Percentiles rank a stretch among this genome's conserved stretches.
Conservation (phyloP, 2,113 vertebrate species). For the Amblyopsis rosae region DNA sequence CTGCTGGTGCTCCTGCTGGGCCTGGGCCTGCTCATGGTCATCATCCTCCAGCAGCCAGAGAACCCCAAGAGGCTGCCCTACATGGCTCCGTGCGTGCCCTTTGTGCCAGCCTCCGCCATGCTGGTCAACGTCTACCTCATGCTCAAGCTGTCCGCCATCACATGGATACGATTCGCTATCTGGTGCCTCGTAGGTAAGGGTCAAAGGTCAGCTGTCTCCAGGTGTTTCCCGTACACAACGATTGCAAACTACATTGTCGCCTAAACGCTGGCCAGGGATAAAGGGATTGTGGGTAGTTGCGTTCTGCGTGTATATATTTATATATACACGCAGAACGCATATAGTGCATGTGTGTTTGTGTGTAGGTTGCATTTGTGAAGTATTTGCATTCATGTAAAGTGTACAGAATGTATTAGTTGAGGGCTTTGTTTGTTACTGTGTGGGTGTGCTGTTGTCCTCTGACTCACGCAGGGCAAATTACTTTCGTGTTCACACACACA, state of each 20-base stretch:
- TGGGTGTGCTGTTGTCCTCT: too few relatives aligned
- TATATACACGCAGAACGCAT: neutral
- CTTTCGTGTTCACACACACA: too few relatives aligned
- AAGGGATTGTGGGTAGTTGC: too few relatives aligned
- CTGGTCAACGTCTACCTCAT: constrained; percentile 99
- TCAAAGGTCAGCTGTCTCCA: neutral
- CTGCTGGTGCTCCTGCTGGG: constrained; percentile 67
- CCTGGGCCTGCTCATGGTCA: constrained; percentile 78
- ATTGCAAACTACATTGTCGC: too few relatives aligned
- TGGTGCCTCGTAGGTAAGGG: constrained; percentile 95
- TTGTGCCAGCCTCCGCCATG: constrained; percentile 94
- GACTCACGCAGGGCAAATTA: too few relatives aligned
- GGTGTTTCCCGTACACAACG: neutral
- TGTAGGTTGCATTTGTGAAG: neutral
- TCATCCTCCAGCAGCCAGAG: constrained; percentile 96
- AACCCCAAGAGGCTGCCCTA: constrained; percentile 97
- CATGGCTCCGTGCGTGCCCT: constrained; percentile 96
- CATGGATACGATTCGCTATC: constrained; percentile 94
- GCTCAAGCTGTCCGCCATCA: constrained; percentile 97
- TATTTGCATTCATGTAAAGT: neutral
- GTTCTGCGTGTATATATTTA: too few relatives aligned
- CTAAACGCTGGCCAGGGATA: too few relatives aligned
- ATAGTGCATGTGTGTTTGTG: neutral
- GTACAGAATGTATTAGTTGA: too few relatives aligned
- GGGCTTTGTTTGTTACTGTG: too few relatives aligned